Percentiles rank a stretch among this genome's conserved stretches.
Conservation (phyloP, 2,888 invertebrate genomes). For the Tetanocera ferruginea region DNA sequence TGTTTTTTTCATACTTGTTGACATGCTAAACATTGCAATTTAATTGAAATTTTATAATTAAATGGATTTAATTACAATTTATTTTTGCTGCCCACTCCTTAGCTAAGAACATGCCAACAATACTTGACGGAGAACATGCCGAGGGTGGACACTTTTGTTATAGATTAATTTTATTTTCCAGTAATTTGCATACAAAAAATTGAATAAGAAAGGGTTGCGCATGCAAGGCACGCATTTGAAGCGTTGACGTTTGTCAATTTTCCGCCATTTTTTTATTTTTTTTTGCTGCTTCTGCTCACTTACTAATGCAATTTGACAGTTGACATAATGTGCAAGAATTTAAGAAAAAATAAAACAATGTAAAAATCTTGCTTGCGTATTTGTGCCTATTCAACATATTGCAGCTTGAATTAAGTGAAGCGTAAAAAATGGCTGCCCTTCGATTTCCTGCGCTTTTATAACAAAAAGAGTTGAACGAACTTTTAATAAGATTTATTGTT, state of each 20-base stretch:
- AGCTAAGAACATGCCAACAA: not conserved
- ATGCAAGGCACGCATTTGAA: not conserved
- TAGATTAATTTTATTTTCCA: not conserved
- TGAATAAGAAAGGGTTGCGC: not conserved
- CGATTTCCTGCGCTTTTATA: not conserved
- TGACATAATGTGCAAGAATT: not conserved
- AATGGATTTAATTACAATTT: constrained; percentile 33
- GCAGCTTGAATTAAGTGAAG: not conserved
- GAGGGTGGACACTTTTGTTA: constrained; percentile 3
- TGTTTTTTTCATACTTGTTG: not conserved
- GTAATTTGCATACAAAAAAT: not conserved
- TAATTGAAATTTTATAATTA: constrained; percentile 34
- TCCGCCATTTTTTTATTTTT: too few species aligned
- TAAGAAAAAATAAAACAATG: not conserved
- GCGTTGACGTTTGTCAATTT: not conserved
- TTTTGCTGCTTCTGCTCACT: not conserved
- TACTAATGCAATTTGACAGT: not conserved
- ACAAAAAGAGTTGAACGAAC: not conserved
- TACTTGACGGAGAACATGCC: not conserved
- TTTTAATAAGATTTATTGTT: constrained; percentile 2
- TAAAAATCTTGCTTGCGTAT: not conserved
- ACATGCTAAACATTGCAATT: not conserved
- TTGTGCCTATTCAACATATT: not conserved
- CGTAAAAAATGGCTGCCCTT: not conserved
- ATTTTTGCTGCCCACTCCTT: not conserved